Evolutionary conservation across 2,797 vertebrate species (phyloP).

Genomic region (Neosilurus hyrtlii): DNA sequence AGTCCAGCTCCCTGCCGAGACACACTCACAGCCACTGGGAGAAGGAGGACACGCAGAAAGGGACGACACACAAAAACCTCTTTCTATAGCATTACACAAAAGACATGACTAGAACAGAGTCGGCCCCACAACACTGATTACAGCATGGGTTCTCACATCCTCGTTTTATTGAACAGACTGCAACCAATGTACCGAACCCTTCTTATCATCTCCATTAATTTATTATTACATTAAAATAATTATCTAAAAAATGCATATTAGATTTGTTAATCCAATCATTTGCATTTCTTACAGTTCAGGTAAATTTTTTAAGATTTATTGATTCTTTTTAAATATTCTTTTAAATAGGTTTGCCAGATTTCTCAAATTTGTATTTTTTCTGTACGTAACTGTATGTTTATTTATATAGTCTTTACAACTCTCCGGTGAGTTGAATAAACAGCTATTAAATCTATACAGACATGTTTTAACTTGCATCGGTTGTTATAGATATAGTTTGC

Average conservation of each 20-base stretch:
- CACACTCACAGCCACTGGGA: conserved; percentile 50
- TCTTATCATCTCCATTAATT: background rate
- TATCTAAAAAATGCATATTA: background rate
- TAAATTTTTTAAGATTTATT: background rate
- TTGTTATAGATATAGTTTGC: no score
- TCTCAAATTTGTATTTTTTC: background rate
- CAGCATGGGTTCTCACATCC: background rate
- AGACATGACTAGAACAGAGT: background rate
- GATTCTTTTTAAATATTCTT: background rate
- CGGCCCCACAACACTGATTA: background rate
- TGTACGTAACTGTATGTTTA: no score
- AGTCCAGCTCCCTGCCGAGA: conserved; percentile 60
- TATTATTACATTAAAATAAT: background rate
- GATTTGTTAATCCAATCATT: background rate
- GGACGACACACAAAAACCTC: conserved; percentile 37
- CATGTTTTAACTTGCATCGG: no score
- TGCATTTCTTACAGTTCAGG: no score
- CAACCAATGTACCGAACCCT: no score
- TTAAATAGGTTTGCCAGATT: background rate
- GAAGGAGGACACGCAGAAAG: conserved; percentile 42
- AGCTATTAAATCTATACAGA: no score
- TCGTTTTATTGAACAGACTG: background rate
- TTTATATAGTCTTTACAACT: background rate
- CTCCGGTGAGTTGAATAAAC: no score
- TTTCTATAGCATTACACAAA: conserved; percentile 31